These are phyloP conservation scores for Egretta garzetta DNA, from an alignment of 2,113 vertebrate species.

Conservation along the genomic window DNA sequence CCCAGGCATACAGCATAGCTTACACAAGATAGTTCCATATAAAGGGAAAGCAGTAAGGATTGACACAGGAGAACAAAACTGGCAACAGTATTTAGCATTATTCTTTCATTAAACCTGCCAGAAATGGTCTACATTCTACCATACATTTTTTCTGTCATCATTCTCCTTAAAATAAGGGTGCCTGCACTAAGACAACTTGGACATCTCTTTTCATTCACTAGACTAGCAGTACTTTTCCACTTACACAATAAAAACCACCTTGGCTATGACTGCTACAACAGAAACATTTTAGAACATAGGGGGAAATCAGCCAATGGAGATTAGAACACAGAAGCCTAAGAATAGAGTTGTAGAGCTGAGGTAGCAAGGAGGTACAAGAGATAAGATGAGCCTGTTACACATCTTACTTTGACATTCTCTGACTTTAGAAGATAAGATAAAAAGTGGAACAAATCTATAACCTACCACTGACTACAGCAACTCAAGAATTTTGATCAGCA, in stretches of 20 bases:
- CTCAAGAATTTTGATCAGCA: neutral
- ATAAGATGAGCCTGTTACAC: neutral
- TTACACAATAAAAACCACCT: neutral
- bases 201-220: neutral
- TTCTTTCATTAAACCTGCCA: neutral
- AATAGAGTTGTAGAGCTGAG: constrained; percentile 36
- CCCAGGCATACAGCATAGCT: neutral
- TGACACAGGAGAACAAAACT: neutral
- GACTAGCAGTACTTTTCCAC: constrained; percentile 54
- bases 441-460: neutral
- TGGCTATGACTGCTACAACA: constrained; percentile 25
- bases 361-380: constrained; percentile 12
- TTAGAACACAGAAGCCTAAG: constrained; percentile 6
- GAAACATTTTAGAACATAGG: constrained; percentile 8
- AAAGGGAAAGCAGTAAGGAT: neutral
- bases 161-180: neutral
- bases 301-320: constrained; percentile 41
- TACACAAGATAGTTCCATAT: neutral
- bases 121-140: neutral
- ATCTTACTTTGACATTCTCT: constrained; percentile 10
- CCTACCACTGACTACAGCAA: neutral
- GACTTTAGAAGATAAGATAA: neutral
- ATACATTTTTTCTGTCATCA: neutral
- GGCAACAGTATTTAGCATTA: neutral
- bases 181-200: neutral